Evolutionary conservation across 2,888 invertebrate genomes (phyloP).

Genomic region (Ceramica pisi): DNA sequence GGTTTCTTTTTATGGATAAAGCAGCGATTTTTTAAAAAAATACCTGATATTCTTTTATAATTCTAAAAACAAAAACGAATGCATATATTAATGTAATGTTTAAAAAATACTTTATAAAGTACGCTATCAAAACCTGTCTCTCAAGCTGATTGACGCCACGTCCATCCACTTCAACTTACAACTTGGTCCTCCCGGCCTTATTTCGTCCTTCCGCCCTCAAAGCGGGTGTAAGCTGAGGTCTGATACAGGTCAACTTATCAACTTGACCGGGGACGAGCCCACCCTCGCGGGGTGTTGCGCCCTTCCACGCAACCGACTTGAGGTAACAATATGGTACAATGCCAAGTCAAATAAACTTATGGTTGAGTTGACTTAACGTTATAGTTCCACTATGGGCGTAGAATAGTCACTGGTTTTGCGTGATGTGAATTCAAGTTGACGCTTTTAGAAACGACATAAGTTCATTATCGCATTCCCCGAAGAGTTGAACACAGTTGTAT

Average conservation of each 20-base stretch:
- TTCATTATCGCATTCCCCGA: background rate
- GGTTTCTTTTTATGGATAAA: too few relatives aligned
- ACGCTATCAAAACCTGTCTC: background rate
- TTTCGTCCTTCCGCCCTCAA: slow-evolving; percentile 23
- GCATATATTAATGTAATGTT: too few relatives aligned
- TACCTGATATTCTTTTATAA: too few relatives aligned
- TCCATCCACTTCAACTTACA: background rate
- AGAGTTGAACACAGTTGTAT: background rate
- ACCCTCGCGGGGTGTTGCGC: slow-evolving; percentile 20
- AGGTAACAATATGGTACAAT: slow-evolving; percentile 41
- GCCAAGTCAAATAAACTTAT: slow-evolving; percentile 33
- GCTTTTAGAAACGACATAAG: background rate
- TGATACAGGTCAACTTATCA: slow-evolving; percentile 52
- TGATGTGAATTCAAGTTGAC: background rate
- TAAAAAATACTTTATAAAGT: too few relatives aligned
- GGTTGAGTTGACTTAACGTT: slow-evolving; percentile 10
- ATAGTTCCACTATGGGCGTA: background rate
- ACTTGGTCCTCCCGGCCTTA: slow-evolving; percentile 15
- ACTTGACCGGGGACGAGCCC: slow-evolving; percentile 41
- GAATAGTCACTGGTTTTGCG: background rate
- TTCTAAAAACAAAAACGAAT: too few relatives aligned
- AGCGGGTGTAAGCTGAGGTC: slow-evolving; percentile 26
- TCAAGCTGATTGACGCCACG: background rate
- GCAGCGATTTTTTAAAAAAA: too few relatives aligned
- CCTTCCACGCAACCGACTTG: slow-evolving; percentile 41